Conservation (phyloP, 2,888 invertebrate genomes). For the Scaptodrosophila latifasciaeformis region DNA sequence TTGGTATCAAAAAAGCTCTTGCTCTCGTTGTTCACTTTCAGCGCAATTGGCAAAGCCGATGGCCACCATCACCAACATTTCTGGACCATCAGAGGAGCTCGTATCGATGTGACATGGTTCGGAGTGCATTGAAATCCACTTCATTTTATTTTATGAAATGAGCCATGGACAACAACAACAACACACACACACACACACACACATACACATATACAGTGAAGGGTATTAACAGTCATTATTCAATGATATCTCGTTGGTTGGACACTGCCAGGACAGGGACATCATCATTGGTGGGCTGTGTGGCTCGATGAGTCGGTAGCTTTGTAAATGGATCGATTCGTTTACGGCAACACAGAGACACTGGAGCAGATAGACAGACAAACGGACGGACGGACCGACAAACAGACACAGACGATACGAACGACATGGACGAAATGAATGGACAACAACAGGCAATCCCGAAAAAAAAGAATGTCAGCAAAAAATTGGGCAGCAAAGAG, state of each 20-base stretch:
- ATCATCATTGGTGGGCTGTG: slow-evolving; percentile 17
- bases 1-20: background rate
- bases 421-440: too few relatives aligned
- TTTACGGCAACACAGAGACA: slow-evolving; percentile 22
- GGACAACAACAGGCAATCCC: too few relatives aligned
- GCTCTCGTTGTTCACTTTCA: too few relatives aligned
- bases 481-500: too few relatives aligned
- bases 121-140: slow-evolving; percentile 67
- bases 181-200: background rate
- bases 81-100: slow-evolving; percentile 27
- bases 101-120: slow-evolving; percentile 27
- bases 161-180: slow-evolving; percentile 30
- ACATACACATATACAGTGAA: slow-evolving; percentile 59
- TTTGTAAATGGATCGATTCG: slow-evolving; percentile 58
- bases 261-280: slow-evolving; percentile 58
- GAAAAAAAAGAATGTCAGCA: too few relatives aligned
- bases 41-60: background rate
- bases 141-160: slow-evolving; percentile 40
- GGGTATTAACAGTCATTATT: slow-evolving; percentile 74
- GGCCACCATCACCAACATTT: too few relatives aligned
- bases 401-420: too few relatives aligned
- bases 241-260: slow-evolving; percentile 71
- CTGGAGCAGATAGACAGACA: too few relatives aligned
- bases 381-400: too few relatives aligned
- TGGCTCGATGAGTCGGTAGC: slow-evolving; percentile 4